Base-by-base conservation (phyloP, 2,888 invertebrate genomes). In the Rhopalosiphum nymphaeae region DNA sequence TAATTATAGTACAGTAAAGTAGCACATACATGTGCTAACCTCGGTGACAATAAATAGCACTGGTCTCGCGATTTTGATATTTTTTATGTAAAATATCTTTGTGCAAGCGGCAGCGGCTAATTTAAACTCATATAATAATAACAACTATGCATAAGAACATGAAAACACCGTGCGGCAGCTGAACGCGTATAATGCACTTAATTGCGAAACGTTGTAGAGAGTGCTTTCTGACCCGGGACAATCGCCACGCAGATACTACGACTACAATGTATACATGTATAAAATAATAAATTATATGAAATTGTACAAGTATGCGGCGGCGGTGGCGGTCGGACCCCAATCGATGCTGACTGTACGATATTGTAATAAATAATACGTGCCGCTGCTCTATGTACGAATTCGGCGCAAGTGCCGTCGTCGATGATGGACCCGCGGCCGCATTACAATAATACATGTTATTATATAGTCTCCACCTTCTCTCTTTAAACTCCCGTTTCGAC, bases 151-250 rank as follows among this genome's bases (percentile, higher is more conserved):
- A 86, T 46, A 67, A 67, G 36, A 25, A 61, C n/a, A n/a, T 42
- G 46, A 36, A 13, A 26, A 4, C 25, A 26, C 26, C 44, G 44
- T 7, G 25, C 9, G 36, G 36, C 36, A 36, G 78, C 78, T 36
- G 78, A 78, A 36, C 78, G 36, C 78, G 78, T 78, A 78, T 78
- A 78, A 21, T 36, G 53, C 56, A 53, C 92, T 89, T 93, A 93
- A 93, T 93, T 93, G 92, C 92, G 53, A 89, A 88, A 87, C 92
- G 56, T 93, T 93, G 92, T 93, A 89, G 67, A 21, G 78, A 29
- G 89, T 29, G 56, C 46, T 87, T 49, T 13, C 91, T 92, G 86
- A 89, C 87, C 87, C 67, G 88, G 29, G 16, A 53, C 42, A 93
- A 53, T 56, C 56, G 56, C 42, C 21, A 53, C 26, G 25, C 29